phyloP scores from a whole-genome alignment of 2,888 invertebrate genomes.

The Scaeva pyrastri region DNA sequence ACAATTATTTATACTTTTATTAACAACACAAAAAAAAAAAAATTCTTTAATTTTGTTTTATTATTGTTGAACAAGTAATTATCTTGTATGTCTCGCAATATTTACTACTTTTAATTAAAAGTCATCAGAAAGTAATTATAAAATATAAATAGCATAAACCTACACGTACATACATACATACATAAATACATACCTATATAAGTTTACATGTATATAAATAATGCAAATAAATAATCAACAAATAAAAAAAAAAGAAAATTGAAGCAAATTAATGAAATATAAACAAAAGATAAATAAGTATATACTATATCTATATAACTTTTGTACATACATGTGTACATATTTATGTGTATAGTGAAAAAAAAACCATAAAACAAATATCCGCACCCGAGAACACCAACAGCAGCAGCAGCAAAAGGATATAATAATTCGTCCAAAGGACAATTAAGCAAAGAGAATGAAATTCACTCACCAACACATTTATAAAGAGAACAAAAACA shows the following conservation, averaged over 20 bases:
- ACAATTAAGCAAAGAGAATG: conserved; percentile 71
- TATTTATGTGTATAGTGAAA: too few relatives aligned
- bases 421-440: conserved; percentile 61
- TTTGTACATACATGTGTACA: too few relatives aligned
- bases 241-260: conserved; percentile 52
- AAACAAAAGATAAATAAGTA: conserved; percentile 55
- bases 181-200: background rate
- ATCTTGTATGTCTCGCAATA: conserved; percentile 53
- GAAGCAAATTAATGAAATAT: conserved; percentile 67
- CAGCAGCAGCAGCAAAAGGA: conserved; percentile 19
- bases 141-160: conserved; percentile 25
- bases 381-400: conserved; percentile 41
- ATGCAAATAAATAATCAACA: conserved; percentile 45
- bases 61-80: conserved; percentile 30
- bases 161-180: background rate
- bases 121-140: conserved; percentile 77
- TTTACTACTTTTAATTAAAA: conserved; percentile 76
- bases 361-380: conserved; percentile 34
- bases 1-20: too few relatives aligned
- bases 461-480: conserved; percentile 55
- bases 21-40: background rate
- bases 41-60: background rate
- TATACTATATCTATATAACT: background rate
- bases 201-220: background rate
- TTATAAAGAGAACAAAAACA: conserved; percentile 4